Conservation (phyloP, 2,113 vertebrate genomes). For the Pterocles orientalis region DNA sequence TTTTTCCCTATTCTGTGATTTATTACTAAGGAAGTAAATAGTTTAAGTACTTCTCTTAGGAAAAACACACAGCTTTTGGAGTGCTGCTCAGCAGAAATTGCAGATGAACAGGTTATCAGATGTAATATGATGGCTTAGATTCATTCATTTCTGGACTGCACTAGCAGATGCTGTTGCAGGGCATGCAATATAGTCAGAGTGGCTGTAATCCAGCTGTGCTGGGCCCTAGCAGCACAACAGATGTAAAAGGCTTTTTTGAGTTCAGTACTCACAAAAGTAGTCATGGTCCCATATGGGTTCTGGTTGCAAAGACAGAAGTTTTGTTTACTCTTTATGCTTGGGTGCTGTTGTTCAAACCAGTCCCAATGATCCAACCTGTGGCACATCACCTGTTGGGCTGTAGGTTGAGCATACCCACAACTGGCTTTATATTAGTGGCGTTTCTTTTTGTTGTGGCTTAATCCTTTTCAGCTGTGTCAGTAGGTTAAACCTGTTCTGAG, state of each 20-base stretch:
- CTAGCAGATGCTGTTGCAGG: not conserved
- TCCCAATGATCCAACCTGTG: not conserved
- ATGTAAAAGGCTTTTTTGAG: not conserved
- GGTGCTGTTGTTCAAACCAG: not conserved
- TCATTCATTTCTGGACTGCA: not conserved
- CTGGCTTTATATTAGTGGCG: not conserved
- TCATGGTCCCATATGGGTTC: not conserved
- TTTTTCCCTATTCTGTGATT: not conserved
- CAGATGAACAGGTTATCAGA: not conserved
- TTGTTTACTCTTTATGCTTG: not conserved
- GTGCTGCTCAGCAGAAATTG: not conserved
- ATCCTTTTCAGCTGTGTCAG: not conserved
- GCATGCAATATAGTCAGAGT: rapidly evolving
- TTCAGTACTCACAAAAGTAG: not conserved
- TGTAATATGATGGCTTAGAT: not conserved
- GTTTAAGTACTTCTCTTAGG: not conserved
- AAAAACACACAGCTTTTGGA: not conserved
- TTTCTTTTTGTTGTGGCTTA: not conserved
- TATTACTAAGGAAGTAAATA: not conserved
- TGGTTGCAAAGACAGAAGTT: not conserved
- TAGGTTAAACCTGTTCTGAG: not conserved
- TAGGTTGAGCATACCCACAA: not conserved
- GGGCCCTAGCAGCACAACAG: not conserved
- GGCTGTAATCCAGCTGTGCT: not conserved
- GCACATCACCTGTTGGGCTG: not conserved